Percentiles rank a stretch among this genome's conserved stretches.
These are phyloP conservation scores for Drosophila borborema DNA, from an alignment of 2,888 invertebrate genomes.

Conservation along the genomic window DNA sequence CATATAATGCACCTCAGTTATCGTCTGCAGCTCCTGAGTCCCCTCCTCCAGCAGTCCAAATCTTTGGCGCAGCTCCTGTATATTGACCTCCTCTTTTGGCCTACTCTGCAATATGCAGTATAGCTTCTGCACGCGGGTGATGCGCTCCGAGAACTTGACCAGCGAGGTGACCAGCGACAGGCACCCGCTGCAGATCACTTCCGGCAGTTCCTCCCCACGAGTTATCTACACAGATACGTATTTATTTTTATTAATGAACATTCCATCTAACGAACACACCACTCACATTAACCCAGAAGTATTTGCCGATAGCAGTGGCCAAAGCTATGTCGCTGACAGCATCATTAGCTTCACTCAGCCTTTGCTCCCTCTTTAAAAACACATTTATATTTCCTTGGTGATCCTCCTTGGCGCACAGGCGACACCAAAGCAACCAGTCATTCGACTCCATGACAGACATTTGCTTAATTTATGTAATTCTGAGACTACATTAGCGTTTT, in stretches of 20 bases:
- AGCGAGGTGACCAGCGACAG: slow-evolving; percentile 74
- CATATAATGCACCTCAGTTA: slow-evolving; percentile 64
- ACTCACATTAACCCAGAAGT: slow-evolving; percentile 80
- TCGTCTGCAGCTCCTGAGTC: slow-evolving; percentile 42
- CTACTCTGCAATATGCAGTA: slow-evolving; percentile 69
- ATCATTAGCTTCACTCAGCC: neutral
- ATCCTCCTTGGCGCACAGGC: slow-evolving; percentile 79
- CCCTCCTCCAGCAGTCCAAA: slow-evolving; percentile 66
- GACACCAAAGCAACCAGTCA: slow-evolving; percentile 77
- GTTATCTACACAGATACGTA: slow-evolving; percentile 57
- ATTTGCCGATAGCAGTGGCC: slow-evolving; percentile 78
- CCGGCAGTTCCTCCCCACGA: slow-evolving; percentile 74
- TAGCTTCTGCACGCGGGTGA: slow-evolving; percentile 80
- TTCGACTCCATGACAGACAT: slow-evolving; percentile 22
- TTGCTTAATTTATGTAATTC: neutral
- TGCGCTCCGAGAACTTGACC: slow-evolving; percentile 78
- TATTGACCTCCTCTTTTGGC: slow-evolving; percentile 29
- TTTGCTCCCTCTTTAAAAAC: slow-evolving; percentile 64
- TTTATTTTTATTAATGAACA: neutral
- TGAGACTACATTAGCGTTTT: slow-evolving; percentile 3
- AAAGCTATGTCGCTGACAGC: slow-evolving; percentile 52
- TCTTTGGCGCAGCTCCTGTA: slow-evolving; percentile 56
- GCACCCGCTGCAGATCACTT: slow-evolving; percentile 78
- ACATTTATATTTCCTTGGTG: slow-evolving; percentile 71
- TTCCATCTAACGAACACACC: neutral